Conservation (phyloP, 2,888 invertebrate species). For the Rapana venosa region DNA sequence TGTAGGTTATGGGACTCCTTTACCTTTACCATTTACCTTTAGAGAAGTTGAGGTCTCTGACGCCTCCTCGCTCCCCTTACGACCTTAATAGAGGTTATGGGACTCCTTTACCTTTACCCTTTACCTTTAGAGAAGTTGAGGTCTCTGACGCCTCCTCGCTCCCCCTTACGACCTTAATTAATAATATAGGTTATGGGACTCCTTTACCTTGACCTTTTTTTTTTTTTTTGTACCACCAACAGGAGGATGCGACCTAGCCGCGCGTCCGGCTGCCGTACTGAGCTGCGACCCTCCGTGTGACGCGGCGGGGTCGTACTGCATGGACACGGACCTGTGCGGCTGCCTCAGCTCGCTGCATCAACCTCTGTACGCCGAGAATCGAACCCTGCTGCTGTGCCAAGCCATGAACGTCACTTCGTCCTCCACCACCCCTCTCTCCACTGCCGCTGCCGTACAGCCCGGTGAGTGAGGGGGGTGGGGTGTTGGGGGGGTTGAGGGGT, state of each 20-base stretch:
- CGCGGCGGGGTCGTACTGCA: conserved; percentile 62
- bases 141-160: too few relatives aligned
- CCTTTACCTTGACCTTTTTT: too few relatives aligned
- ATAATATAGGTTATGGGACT: too few relatives aligned
- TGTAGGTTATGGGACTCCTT: too few relatives aligned
- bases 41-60: too few relatives aligned
- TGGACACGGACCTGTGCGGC: conserved; percentile 65
- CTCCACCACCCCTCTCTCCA: conserved; percentile 47
- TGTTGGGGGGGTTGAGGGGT: too few relatives aligned
- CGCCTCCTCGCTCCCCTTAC: too few relatives aligned
- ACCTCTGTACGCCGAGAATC: conserved; percentile 57
- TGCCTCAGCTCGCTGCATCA: conserved; percentile 57
- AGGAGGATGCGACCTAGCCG: conserved; percentile 78
- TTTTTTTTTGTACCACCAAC: conserved; percentile 1
- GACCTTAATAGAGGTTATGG: too few relatives aligned
- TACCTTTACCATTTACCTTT: too few relatives aligned
- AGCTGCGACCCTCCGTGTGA: conserved; percentile 70
- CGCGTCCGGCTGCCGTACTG: conserved; percentile 65
- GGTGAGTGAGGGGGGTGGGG: conserved; percentile 44
- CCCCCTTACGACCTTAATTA: too few relatives aligned
- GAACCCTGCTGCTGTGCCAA: conserved; percentile 56
- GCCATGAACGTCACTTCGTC: conserved; percentile 56
- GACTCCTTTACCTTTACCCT: too few relatives aligned
- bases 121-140: too few relatives aligned
- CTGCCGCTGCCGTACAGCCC: conserved; percentile 52